Evolutionary conservation across 1,140 invertebrate species (phyloP), one percentile per base, ranked within the genome.

Genomic region (Cephus cinctus): DNA sequence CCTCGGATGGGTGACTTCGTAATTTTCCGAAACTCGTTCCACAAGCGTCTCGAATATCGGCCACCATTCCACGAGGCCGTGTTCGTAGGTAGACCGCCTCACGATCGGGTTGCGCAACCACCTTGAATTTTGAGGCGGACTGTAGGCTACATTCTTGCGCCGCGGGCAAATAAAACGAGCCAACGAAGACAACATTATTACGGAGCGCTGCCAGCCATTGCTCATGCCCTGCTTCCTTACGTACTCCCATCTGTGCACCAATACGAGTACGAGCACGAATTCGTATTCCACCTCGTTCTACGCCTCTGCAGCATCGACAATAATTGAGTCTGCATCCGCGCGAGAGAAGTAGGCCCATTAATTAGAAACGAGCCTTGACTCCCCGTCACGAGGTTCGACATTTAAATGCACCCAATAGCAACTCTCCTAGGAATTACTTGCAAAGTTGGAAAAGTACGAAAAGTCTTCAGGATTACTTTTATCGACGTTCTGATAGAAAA

Each of bases 131-230:
- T 76, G 73, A 63, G 46, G 43, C 50, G 68, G 72, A 76, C 73
- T 76, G 73, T 76, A 76, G 71, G 68, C 72, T 68, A 72, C 73
- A 76, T 76, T 76, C 73, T 75, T 76, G 66, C 59, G 67, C 67
- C 66, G 64, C 63, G 66, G 65, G 71, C 69, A 72, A 76, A 76
- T 76, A 73, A 76, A 73, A 75, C 62, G 64, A 65, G 52, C 55
- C 66, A 61, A 72, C 69, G 63, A 71, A 71, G 72, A 76, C 73
- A 75, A 76, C 72, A 72, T 76, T 76, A 76, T 76, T 76, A 76
- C 67, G 62, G 56, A 63, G 65, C 68, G 52, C 61, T 71, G 65
- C 69, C 69, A 73, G 71, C 70, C 71, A 73, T 71, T 75, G 73
- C 73, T 75, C 71, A 75, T 75, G 69, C 72, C 61, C 64, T 60